Evolutionary conservation across 2,888 invertebrate genomes (phyloP).

Genomic region (Brassicogethes aeneus): DNA sequence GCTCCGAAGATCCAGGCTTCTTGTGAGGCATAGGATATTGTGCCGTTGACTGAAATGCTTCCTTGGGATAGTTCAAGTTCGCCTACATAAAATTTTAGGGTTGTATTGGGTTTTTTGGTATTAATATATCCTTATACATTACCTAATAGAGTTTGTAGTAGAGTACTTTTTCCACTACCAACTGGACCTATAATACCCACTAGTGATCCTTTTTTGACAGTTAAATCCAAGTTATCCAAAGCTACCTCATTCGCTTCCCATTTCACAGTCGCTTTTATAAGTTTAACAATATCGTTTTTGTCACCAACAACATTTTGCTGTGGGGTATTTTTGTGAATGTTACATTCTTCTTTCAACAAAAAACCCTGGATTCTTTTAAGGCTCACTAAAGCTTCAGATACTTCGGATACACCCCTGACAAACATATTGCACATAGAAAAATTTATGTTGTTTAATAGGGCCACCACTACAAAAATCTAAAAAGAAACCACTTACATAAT

Average conservation of each 20-base stretch:
- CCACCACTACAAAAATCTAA: not conserved
- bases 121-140: too few relatives aligned
- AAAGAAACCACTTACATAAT: not conserved
- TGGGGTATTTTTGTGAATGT: not conserved
- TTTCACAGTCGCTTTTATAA: not conserved
- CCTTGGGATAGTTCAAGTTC: constrained; percentile 52
- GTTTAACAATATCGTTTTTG: too few relatives aligned
- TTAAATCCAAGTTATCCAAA: constrained; percentile 23
- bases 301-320: not conserved
- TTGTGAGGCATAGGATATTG: constrained; percentile 64
- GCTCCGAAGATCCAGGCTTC: constrained; percentile 73
- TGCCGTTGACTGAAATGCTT: constrained; percentile 50
- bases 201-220: constrained; percentile 29
- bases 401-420: not conserved
- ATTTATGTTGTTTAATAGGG: not conserved
- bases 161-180: constrained; percentile 52
- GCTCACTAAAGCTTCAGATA: constrained; percentile 48
- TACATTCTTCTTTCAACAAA: constrained; percentile 46
- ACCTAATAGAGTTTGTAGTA: constrained; percentile 61
- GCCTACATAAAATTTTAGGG: too few relatives aligned
- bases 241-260: not conserved
- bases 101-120: too few relatives aligned
- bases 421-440: not conserved
- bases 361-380: constrained; percentile 48
- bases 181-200: constrained; percentile 47